These are phyloP conservation scores for Dilophus febrilis DNA, from an alignment of 2,888 invertebrate species.

Conservation along the genomic window DNA sequence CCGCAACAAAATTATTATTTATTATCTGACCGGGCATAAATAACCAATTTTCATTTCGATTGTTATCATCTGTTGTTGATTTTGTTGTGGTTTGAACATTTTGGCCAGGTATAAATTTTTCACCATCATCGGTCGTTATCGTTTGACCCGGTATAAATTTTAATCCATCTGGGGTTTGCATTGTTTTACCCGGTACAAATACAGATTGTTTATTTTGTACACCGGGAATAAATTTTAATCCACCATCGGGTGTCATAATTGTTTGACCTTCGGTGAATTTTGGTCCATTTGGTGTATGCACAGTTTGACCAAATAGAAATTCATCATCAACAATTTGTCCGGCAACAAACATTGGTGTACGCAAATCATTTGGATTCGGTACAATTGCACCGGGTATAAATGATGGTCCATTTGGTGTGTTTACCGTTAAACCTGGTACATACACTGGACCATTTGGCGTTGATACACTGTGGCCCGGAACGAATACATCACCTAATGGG, in stretches of 20 bases:
- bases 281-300: constrained; percentile 37
- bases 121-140: constrained; percentile 38
- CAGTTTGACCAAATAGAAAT: constrained; percentile 47
- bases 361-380: constrained; percentile 29
- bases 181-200: constrained; percentile 44
- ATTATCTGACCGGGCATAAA: constrained; percentile 47
- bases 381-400: constrained; percentile 45
- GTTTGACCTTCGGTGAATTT: constrained; percentile 46
- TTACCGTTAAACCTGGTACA: constrained; percentile 55
- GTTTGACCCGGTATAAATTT: constrained; percentile 45
- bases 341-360: constrained; percentile 47
- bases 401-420: constrained; percentile 46
- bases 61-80: constrained; percentile 9
- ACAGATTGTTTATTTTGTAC: constrained; percentile 34
- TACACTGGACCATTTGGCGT: constrained; percentile 50
- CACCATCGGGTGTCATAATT: constrained; percentile 41
- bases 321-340: constrained; percentile 46
- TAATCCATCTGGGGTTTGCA: constrained; percentile 33
- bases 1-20: constrained; percentile 40
- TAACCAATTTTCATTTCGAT: constrained; percentile 36
- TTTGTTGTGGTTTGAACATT: constrained; percentile 26
- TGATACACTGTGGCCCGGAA: constrained; percentile 57
- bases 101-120: constrained; percentile 46
- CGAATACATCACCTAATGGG: constrained; percentile 49
- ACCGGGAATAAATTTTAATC: constrained; percentile 43